Evolutionary conservation across 2,797 vertebrate species (phyloP), one percentile per base, ranked within the genome.

Genomic region (Thaleichthys pacificus): DNA sequence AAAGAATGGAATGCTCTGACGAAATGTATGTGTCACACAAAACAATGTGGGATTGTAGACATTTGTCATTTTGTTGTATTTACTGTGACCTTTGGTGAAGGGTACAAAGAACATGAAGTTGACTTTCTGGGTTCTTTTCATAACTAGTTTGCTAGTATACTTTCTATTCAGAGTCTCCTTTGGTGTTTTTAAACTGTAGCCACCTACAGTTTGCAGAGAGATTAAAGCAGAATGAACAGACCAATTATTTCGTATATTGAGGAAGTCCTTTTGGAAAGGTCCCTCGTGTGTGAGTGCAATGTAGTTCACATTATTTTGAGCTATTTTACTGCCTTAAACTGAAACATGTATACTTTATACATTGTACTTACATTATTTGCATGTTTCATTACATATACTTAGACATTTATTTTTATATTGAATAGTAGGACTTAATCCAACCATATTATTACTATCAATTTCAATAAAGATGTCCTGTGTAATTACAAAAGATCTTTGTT

Each of bases 1-100:
- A 12, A 42, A 35, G 61, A 64, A 47, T 70, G 5, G n/a, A 71
- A 73, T 0, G 3, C 51, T 69, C 24, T 28, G 35, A 54, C 60
- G 21, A 66, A 65, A 61, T 9, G 51, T 62, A 63, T 12, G 49
- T 65, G 24, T 42, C 14, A 35, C 15, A 30, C 42, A 35, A 24
- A 9, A 68, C 63, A 74, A 64, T 69, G 2, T 62, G 66, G 68
- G 51, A 61, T 66, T 75, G 63, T 26, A 9, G 19, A 22, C 21
- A 42, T 12, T 58, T n/a, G 22, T 69, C 15, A 3, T 61, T 30
- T 38, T 54, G 2, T 2, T 15, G 51, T n/a, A 28, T 74, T 57
- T 64, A 35, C 58, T 61, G 11, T 66, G 49, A 68, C 73, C 51
- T 69, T 62, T 69, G 26, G 15, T 73, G 5, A 73, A 73, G 76